Evolutionary conservation across 1,140 invertebrate species (phyloP), one percentile per base, ranked within the genome.

Genomic region (Scaptodrosophila lebanonensis): DNA sequence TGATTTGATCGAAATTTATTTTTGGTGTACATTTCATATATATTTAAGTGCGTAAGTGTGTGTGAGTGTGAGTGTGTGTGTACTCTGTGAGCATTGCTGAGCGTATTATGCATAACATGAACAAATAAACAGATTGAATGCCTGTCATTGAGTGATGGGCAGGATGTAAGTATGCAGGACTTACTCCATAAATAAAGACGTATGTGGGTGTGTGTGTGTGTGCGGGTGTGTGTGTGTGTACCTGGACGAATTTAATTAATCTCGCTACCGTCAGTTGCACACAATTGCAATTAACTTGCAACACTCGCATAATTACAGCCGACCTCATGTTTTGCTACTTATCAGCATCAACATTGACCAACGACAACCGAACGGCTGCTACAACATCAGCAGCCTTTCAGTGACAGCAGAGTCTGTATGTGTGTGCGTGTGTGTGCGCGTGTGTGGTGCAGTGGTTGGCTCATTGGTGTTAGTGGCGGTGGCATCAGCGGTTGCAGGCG

Each of bases 261-360:
- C 83, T 75, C 66, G 69, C 75, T 70, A 79, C 76, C 69, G 70
- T 84, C 83, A 84, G 72, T 85, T 83, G 76, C 83, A 85, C 76
- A 83, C 83, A 84, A 85, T 84, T 79, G 76, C 76, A 83, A 85
- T 85, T 85, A 85, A 85, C 75, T 85, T 83, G 83, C 83, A 85
- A 85, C 83, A 83, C 73, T 85, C 71, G 69, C 82, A 83, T 79
- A 84, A 84, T 84, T 84, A 84, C 73, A 75, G 66, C 64, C 70
- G 73, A 84, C 79, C 73, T 84, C 79, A 84, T 84, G 79, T 84
- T 84, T 83, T 83, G 72, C 79, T 84, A 83, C 79, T 79, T 83
- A 83, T 83, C 77, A 83, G 77, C 77, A 83, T 77, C 77, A 83
- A 83, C 77, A 83, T 76, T 83, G 71, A 72, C 70, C 57, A 70